Evolutionary conservation across 2,888 invertebrate genomes (phyloP).

Genomic region (Argyresthia goedartella): DNA sequence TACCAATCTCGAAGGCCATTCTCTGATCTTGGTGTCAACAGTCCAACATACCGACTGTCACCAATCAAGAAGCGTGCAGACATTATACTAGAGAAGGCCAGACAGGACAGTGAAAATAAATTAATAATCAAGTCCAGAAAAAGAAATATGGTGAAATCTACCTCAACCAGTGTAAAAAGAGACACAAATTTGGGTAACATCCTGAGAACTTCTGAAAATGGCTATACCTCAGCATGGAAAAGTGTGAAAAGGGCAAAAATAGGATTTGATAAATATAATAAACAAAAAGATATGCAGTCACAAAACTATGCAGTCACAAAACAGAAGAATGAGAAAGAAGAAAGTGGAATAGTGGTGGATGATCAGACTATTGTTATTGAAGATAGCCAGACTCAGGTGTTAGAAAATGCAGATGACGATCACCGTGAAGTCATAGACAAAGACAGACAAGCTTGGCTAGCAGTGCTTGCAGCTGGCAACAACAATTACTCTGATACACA

Average conservation of each 20-base stretch:
- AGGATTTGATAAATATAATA: slow-evolving; percentile 5
- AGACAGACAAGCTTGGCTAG: slow-evolving; percentile 41
- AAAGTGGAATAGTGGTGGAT: slow-evolving; percentile 43
- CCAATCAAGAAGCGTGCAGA: slow-evolving; percentile 8
- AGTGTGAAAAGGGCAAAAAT: slow-evolving; percentile 12
- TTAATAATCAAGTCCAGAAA: slow-evolving; percentile 1
- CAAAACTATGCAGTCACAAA: neutral
- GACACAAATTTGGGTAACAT: slow-evolving; percentile 10
- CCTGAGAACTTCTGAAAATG: slow-evolving; percentile 3
- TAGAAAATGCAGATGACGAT: no score
- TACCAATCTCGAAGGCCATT: slow-evolving; percentile 36
- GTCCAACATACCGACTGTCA: slow-evolving; percentile 11
- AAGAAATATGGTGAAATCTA: slow-evolving; percentile 2
- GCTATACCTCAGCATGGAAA: slow-evolving; percentile 8
- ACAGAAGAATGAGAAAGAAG: slow-evolving; percentile 23
- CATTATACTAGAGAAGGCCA: neutral
- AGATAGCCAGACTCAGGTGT: slow-evolving; percentile 35
- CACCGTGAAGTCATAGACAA: slow-evolving; percentile 37
- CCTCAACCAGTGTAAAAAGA: slow-evolving; percentile 7
- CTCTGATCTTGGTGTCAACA: slow-evolving; percentile 39
- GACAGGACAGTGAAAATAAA: neutral
- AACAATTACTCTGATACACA: slow-evolving; percentile 11
- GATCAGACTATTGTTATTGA: slow-evolving; percentile 38
- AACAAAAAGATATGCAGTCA: no score
- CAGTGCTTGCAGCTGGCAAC: slow-evolving; percentile 34